Evolutionary conservation across 2,113 vertebrate species (phyloP).

Genomic region (Nothobranchius kuhntae): DNA sequence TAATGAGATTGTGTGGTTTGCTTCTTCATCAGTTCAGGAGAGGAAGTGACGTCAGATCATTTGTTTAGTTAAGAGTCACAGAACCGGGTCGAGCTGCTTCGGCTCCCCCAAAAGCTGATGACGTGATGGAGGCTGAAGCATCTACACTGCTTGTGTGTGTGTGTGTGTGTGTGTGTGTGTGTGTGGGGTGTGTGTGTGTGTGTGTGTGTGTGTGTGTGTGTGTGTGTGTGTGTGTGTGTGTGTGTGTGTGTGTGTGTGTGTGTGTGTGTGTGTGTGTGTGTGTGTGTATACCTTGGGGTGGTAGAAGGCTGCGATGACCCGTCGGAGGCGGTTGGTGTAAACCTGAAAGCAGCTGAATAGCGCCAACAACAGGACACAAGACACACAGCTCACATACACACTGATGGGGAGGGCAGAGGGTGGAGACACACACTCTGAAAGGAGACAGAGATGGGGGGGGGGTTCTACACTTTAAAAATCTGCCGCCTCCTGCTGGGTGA

Average conservation of each 20-base stretch:
- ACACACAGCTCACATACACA: slow-evolving; percentile 61
- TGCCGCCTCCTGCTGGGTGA: slow-evolving; percentile 16
- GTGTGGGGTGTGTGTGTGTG: no score
- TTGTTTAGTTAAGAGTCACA: no score
- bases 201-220: rapidly evolving
- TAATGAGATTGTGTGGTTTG: slow-evolving; percentile 17
- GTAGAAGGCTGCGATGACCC: slow-evolving; percentile 82
- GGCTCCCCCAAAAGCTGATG: no score
- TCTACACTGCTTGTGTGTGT: no score
- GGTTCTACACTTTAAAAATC: not conserved
- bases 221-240: not conserved
- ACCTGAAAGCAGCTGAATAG: slow-evolving; percentile 82
- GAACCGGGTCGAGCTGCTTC: no score
- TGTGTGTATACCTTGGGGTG: slow-evolving; percentile 81
- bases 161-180: no score
- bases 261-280: not conserved
- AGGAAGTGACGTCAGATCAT: slow-evolving; percentile 33
- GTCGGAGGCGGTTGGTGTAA: slow-evolving; percentile 83
- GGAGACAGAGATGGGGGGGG: slow-evolving; percentile 31
- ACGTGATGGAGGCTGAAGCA: no score
- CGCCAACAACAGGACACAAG: slow-evolving; percentile 61
- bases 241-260: not conserved
- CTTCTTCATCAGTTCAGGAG: not conserved
- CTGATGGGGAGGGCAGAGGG: slow-evolving; percentile 27
- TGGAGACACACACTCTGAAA: slow-evolving; percentile 53